A percentile compares a stretch with the other conserved stretches of the same genome.
These are phyloP conservation scores for Steromphala cineraria DNA, from an alignment of 2,888 invertebrate species.

Conservation along the genomic window DNA sequence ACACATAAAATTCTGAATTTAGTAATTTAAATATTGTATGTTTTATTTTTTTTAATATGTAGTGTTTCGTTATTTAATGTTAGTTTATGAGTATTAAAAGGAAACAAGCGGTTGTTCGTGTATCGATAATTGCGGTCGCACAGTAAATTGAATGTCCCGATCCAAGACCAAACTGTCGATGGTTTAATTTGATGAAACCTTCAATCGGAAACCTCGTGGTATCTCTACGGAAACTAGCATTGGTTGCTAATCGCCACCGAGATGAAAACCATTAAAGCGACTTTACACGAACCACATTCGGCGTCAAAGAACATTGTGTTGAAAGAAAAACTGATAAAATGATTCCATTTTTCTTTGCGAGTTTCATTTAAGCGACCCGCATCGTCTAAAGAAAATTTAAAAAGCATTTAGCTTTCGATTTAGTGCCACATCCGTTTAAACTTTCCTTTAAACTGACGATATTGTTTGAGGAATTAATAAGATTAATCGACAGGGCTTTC, in stretches of 20 bases:
- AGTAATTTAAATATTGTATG: too few relatives aligned
- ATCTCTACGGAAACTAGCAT: neutral
- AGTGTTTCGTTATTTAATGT: too few relatives aligned
- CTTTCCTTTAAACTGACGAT: neutral
- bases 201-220: neutral
- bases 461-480: conserved; percentile 6
- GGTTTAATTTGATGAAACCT: neutral
- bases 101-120: too few relatives aligned
- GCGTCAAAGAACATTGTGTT: neutral
- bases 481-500: neutral
- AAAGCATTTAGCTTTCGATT: conserved; percentile 8
- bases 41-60: too few relatives aligned
- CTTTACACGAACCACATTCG: neutral
- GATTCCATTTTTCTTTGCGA: neutral
- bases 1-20: too few relatives aligned
- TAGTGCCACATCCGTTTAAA: neutral
- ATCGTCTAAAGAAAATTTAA: neutral
- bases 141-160: too few relatives aligned
- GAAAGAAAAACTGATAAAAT: neutral
- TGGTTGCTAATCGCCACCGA: neutral
- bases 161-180: neutral
- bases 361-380: neutral
- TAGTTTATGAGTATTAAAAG: too few relatives aligned
- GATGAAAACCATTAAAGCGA: conserved; percentile 11
- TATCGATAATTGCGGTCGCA: too few relatives aligned